Evolutionary conservation across 1,140 invertebrate species (phyloP).

Genomic region (Achatina immaculata): DNA sequence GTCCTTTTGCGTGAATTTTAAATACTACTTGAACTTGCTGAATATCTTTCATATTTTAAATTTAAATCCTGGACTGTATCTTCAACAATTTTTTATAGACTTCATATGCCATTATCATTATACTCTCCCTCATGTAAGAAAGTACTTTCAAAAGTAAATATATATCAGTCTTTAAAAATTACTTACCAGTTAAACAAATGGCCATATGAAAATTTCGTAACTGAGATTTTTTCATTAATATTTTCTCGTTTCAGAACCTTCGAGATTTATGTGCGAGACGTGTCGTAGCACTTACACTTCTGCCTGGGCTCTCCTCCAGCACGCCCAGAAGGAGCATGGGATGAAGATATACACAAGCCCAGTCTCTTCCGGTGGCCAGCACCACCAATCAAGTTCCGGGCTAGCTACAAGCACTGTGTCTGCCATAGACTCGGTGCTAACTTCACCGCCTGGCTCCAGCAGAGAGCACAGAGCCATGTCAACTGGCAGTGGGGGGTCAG

Average conservation of each 20-base stretch:
- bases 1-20: too few species aligned
- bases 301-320: slow-evolving; percentile 94
- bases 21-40: too few species aligned
- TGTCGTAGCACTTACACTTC: slow-evolving; percentile 91
- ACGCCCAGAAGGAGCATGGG: slow-evolving; percentile 93
- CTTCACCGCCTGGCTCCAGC: slow-evolving; percentile 40
- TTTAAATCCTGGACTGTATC: too few species aligned
- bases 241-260: slow-evolving; percentile 88
- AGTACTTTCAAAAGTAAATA: too few species aligned
- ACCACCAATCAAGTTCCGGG: slow-evolving; percentile 32
- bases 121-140: too few species aligned
- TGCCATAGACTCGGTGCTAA: slow-evolving; percentile 39
- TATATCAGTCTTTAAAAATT: too few species aligned
- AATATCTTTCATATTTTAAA: too few species aligned
- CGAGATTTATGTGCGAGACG: slow-evolving; percentile 92
- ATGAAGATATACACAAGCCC: slow-evolving; percentile 84
- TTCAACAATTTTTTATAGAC: too few species aligned
- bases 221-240: too few species aligned
- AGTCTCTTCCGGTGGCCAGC: slow-evolving; percentile 71
- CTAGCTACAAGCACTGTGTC: slow-evolving; percentile 33
- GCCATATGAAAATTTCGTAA: too few species aligned
- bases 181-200: too few species aligned
- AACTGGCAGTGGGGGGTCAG: slow-evolving; percentile 45
- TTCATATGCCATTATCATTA: too few species aligned
- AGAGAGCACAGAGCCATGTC: slow-evolving; percentile 48